Base-by-base conservation (phyloP, 2,888 invertebrate genomes). In the Agrochola litura region DNA sequence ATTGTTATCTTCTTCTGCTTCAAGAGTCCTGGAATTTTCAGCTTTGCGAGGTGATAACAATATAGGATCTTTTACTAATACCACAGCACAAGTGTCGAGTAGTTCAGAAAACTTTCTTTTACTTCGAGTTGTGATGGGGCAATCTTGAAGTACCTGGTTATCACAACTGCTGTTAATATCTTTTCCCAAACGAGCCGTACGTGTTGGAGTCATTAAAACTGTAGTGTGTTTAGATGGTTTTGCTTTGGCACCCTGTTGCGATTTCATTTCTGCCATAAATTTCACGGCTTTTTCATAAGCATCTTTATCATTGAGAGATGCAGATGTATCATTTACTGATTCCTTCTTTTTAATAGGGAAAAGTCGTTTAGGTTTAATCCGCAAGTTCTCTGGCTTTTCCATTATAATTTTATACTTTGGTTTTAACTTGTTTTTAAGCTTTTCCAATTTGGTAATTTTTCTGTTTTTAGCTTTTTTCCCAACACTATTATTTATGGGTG, bases 251-350 rank as follows among this genome's bases (percentile, higher is more conserved):
- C 84, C 86, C 82, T 91, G 87, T 77, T 91, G 90, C 6, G 85
- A 83, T 69, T 93, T 95, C 37, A 93, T 72, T 88, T 94, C 93
- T 37, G 93, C 88, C 90, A 95, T 92, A 58, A 95, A 87, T 89
- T 91, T 92, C 3, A 93, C 89, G 63, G 96, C 94, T 76, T 94
- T 95, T 83, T 94, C 94, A 88, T 94, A 95, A 56, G 92, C 92
- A 58, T 84, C 82, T 88, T 93, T 94, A 72, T 92, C 89, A 83
- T 94, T 93, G 22, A 93, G 78, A 60, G 91, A 83, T 43, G 87
- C 84, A 37, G 90, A 87, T 68, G 87, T 84, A 73, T 87, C 87
- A 77, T 83, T 79, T n/a, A 70, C 76, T 43, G 81, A 78, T 3
- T 87, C 74, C 49, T 81, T 82, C 71, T 83, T 81, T 79, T 82